Percentiles rank a stretch among this genome's conserved stretches.
These are phyloP conservation scores for Mizuhopecten yessoensis DNA, from an alignment of 1,140 invertebrate species.

Conservation along the genomic window DNA sequence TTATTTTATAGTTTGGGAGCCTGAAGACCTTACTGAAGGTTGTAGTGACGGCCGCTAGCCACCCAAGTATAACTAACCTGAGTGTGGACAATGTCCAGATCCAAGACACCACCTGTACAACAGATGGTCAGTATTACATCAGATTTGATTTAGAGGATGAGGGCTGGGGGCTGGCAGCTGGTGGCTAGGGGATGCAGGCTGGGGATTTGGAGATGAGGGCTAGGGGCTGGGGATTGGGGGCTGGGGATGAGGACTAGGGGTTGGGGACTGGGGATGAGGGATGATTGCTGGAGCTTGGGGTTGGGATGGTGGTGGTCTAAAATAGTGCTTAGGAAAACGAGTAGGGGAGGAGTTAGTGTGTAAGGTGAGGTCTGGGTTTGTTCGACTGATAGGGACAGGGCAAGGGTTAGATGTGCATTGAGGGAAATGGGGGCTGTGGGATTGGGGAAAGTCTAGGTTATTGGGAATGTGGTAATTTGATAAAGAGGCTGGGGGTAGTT, in stretches of 20 bases:
- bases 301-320: too few relatives aligned
- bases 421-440: too few relatives aligned
- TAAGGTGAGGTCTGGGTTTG: too few relatives aligned
- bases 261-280: background rate
- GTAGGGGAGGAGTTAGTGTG: too few relatives aligned
- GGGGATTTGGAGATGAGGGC: too few relatives aligned
- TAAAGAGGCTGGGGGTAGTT: too few relatives aligned
- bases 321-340: too few relatives aligned
- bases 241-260: background rate
- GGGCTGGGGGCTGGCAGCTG: background rate
- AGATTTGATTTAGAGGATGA: background rate
- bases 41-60: slow-evolving; percentile 60
- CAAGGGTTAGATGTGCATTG: too few relatives aligned
- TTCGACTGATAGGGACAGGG: too few relatives aligned
- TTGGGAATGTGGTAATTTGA: too few relatives aligned
- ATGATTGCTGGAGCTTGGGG: background rate
- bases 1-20: slow-evolving; percentile 65
- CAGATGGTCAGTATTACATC: slow-evolving; percentile 54
- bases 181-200: too few relatives aligned
- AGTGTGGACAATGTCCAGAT: slow-evolving; percentile 66
- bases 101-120: slow-evolving; percentile 51
- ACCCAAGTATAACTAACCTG: slow-evolving; percentile 66
- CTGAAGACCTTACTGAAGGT: slow-evolving; percentile 62
- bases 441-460: too few relatives aligned
- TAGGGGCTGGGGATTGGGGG: background rate